Percentiles rank a stretch among this genome's conserved stretches.
Evolutionary conservation across 23 tunicate species (phyloP).

Genomic region (Phallusia fumigata): DNA sequence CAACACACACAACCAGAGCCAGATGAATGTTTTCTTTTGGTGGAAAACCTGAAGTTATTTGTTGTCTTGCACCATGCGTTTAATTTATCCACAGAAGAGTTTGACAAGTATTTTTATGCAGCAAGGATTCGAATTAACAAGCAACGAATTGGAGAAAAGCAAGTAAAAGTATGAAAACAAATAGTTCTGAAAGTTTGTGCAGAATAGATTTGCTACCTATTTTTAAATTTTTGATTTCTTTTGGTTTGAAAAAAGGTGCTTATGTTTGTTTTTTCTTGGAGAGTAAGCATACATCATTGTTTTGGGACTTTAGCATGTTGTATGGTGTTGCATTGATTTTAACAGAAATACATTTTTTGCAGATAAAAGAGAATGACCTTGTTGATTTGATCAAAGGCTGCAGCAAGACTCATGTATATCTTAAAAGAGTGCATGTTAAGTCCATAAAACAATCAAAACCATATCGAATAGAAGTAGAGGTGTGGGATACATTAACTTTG

Average conservation of each 20-base stretch:
- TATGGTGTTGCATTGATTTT: too few species aligned
- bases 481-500: neutral
- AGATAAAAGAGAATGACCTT: conserved; percentile 20
- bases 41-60: neutral
- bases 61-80: conserved; percentile 20
- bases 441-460: neutral
- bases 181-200: too few species aligned
- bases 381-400: conserved; percentile 26
- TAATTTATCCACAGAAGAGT: conserved; percentile 1
- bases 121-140: conserved; percentile 32
- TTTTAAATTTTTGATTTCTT: too few species aligned
- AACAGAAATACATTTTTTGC: conserved; percentile 3
- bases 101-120: conserved; percentile 26
- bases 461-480: neutral
- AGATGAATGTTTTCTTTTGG: neutral
- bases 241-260: too few species aligned
- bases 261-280: too few species aligned
- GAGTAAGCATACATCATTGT: neutral
- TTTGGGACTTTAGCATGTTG: too few species aligned
- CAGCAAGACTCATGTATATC: conserved; percentile 15
- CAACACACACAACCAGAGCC: neutral
- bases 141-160: conserved; percentile 26
- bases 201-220: too few species aligned
- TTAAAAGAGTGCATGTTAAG: conserved; percentile 24
- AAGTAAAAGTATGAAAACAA: conserved; percentile 18